These are phyloP conservation scores for Papilio helenus DNA, from an alignment of 1,140 invertebrate genomes.

Conservation along the genomic window DNA sequence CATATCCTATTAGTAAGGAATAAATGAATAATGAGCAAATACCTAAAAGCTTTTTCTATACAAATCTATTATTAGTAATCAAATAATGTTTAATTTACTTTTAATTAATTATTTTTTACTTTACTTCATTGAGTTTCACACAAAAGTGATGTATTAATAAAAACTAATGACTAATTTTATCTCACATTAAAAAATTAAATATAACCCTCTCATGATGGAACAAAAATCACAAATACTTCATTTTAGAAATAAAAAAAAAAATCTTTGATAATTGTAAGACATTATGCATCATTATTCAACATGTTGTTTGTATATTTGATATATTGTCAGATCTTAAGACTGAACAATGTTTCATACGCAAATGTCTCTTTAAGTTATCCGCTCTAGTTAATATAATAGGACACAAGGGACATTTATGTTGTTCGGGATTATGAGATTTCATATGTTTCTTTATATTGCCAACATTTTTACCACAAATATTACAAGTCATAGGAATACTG, in stretches of 20 bases:
- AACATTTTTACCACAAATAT: conserved; percentile 88
- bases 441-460: conserved; percentile 89
- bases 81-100: background rate
- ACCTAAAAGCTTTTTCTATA: background rate
- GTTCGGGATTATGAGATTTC: conserved; percentile 87
- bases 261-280: background rate
- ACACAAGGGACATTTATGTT: conserved; percentile 87
- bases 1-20: background rate
- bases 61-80: background rate
- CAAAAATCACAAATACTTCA: background rate
- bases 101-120: background rate
- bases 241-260: background rate
- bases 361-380: conserved; percentile 88
- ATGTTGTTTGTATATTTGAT: conserved; percentile 71
- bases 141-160: background rate
- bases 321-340: conserved; percentile 64
- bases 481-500: conserved; percentile 80
- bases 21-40: background rate
- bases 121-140: background rate
- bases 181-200: background rate
- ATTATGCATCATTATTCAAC: conserved; percentile 46
- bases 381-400: conserved; percentile 87
- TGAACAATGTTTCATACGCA: conserved; percentile 87
- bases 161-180: conserved; percentile 12
- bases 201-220: background rate